Evolutionary conservation across 2,113 vertebrate genomes (phyloP).

Genomic region (Microtus oregoni): DNA sequence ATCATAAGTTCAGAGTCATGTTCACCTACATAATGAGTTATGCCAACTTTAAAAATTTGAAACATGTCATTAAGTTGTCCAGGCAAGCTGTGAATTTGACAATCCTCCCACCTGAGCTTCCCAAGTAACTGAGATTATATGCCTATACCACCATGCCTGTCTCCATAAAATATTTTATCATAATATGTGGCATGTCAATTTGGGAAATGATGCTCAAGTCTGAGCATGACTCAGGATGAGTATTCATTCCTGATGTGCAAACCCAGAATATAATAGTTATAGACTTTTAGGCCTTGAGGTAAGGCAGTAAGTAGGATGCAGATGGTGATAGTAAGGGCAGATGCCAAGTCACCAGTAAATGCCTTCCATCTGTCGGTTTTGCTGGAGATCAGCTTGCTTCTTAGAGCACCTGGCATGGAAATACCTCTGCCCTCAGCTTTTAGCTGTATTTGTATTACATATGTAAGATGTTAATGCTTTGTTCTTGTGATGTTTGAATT

Average conservation of each 20-base stretch:
- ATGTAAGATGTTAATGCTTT: neutral
- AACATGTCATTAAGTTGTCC: neutral
- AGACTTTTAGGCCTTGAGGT: no score
- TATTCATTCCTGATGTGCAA: neutral
- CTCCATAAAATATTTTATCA: neutral
- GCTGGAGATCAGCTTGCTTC: neutral
- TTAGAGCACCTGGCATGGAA: neutral
- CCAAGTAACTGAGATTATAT: neutral
- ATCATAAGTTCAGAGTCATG: neutral
- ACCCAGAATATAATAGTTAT: neutral
- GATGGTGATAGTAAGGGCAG: neutral
- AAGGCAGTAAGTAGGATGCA: neutral
- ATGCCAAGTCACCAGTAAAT: conserved; percentile 12
- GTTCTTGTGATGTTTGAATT: neutral
- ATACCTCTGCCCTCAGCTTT: neutral
- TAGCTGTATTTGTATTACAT: neutral
- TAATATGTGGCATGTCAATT: neutral
- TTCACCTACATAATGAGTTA: neutral
- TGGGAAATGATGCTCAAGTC: neutral
- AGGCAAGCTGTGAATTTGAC: neutral
- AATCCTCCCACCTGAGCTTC: neutral
- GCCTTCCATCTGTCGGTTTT: neutral
- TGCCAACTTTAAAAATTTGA: neutral
- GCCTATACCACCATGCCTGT: neutral
- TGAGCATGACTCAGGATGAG: conserved; percentile 10